phyloP scores from a whole-genome alignment of 2,113 vertebrate genomes.

The Anhinga rufa region DNA sequence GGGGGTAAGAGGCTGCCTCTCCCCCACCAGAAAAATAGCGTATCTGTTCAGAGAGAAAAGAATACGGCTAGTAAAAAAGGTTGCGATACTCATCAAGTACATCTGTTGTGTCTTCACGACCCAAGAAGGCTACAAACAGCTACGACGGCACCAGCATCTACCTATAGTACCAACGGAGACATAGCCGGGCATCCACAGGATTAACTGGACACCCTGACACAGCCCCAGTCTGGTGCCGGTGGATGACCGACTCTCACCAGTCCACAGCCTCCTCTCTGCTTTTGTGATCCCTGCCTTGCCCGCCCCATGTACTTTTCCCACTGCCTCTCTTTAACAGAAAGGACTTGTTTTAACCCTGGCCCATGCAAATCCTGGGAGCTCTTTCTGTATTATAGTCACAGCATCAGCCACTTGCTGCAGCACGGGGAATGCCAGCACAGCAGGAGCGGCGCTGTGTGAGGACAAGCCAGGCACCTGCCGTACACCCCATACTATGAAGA shows the following conservation, averaged over 20 bases:
- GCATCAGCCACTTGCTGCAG: background rate
- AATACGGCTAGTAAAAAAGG: background rate
- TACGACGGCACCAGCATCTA: background rate
- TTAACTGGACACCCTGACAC: background rate
- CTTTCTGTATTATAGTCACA: background rate
- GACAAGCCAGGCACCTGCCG: background rate
- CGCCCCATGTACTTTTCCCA: accelerated
- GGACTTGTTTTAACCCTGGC: background rate
- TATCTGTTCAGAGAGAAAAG: background rate
- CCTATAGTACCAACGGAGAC: accelerated
- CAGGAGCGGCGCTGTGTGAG: background rate
- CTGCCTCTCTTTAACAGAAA: background rate
- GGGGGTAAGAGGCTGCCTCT: background rate
- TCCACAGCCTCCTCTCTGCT: background rate
- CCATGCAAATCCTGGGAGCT: background rate
- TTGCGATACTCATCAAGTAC: background rate
- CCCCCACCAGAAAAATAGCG: background rate
- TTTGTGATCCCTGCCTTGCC: accelerated
- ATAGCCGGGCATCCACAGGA: accelerated
- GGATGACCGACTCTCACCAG: background rate
- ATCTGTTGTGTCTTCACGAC: background rate
- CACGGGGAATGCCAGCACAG: background rate
- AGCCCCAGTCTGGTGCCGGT: accelerated
- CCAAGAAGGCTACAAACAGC: background rate
- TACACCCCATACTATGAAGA: background rate